Evolutionary conservation across 2,888 invertebrate genomes (phyloP).

Genomic region (Parasteatoda lunata): DNA sequence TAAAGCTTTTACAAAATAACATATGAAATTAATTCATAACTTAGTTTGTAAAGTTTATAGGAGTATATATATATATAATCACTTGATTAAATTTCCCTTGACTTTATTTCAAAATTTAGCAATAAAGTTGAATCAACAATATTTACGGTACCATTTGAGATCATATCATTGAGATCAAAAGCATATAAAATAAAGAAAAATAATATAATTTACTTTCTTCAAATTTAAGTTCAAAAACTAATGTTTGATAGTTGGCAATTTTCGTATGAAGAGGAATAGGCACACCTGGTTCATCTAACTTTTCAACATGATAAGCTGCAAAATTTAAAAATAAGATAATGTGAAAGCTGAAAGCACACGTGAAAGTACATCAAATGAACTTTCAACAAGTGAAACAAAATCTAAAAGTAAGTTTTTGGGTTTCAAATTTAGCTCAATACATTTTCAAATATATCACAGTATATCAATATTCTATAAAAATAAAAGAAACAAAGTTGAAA

Average conservation of each 20-base stretch:
- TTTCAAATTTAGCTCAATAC: too few relatives aligned
- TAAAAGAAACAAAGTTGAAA: too few relatives aligned
- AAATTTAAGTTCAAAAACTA: constrained; percentile 74
- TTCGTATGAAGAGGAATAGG: constrained; percentile 73
- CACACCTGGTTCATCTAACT: constrained; percentile 73
- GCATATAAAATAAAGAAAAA: not conserved
- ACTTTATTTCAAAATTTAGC: not conserved
- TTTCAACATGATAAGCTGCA: constrained; percentile 74
- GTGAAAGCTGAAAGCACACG: not conserved
- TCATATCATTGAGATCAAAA: not conserved
- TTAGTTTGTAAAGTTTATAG: too few relatives aligned
- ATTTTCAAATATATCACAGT: too few relatives aligned
- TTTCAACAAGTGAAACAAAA: too few relatives aligned
- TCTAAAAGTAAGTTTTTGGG: too few relatives aligned
- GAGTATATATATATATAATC: too few relatives aligned
- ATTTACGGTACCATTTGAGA: not conserved
- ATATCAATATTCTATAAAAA: too few relatives aligned
- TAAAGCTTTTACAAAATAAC: too few relatives aligned
- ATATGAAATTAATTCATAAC: too few relatives aligned
- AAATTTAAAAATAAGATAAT: not conserved
- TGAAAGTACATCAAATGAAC: too few relatives aligned
- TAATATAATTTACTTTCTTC: constrained; percentile 64
- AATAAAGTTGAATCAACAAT: too few relatives aligned
- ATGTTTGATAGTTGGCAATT: constrained; percentile 73
- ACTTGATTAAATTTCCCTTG: not conserved